Percentiles rank a stretch among this genome's conserved stretches.
These are phyloP conservation scores for Manis crassicaudata DNA, from an alignment of 2,797 vertebrate species.

Conservation along the genomic window DNA sequence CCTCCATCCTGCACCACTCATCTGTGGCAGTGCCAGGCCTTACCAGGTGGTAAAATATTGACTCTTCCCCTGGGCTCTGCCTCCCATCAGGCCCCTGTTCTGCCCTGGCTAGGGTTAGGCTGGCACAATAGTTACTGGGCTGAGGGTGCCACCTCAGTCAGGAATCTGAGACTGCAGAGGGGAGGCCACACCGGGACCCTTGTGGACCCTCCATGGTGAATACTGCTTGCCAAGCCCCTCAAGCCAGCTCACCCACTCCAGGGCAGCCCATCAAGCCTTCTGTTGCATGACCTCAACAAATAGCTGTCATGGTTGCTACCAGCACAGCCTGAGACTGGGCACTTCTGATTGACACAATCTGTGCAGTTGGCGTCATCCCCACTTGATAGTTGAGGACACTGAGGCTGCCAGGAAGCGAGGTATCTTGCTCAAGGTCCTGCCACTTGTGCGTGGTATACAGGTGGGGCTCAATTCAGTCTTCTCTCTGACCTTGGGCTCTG, in stretches of 20 bases:
- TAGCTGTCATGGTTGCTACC: fast-evolving
- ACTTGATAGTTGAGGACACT: background rate
- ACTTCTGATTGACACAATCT: background rate
- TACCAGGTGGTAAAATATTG: fast-evolving
- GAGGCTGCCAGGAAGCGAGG: background rate
- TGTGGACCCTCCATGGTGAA: background rate
- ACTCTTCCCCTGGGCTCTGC: fast-evolving
- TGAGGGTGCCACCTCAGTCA: fast-evolving
- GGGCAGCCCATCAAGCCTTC: too few relatives aligned
- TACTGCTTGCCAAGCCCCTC: fast-evolving
- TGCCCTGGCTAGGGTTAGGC: background rate
- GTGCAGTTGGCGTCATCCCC: background rate
- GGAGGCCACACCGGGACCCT: background rate
- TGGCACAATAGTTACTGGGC: too few relatives aligned
- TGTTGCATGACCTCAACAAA: too few relatives aligned
- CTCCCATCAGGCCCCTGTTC: too few relatives aligned
- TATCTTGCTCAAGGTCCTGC: background rate
- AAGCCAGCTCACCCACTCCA: background rate
- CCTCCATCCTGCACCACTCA: fast-evolving
- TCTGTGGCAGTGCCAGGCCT: fast-evolving
- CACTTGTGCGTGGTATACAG: background rate
- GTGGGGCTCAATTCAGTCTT: background rate
- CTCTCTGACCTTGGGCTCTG: background rate
- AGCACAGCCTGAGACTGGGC: background rate
- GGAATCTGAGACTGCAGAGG: background rate